These are phyloP conservation scores for Harpegnathos saltator DNA, from an alignment of 1,140 invertebrate species.

Conservation along the genomic window DNA sequence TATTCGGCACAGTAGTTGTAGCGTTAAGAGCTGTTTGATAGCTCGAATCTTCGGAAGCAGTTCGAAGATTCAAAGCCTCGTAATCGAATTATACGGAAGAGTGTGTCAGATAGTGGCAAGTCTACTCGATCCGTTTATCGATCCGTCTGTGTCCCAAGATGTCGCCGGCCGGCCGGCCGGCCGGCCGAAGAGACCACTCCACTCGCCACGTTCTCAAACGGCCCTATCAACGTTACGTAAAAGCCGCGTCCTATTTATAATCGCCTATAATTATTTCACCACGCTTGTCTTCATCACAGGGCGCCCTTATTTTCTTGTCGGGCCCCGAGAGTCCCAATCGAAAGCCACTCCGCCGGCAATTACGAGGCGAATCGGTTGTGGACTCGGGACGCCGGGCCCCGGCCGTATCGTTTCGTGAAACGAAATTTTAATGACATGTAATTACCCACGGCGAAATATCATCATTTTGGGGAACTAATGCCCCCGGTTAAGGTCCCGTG, in stretches of 20 bases:
- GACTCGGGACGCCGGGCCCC: neutral
- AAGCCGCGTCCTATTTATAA: conserved; percentile 12
- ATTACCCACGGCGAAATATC: conserved; percentile 60
- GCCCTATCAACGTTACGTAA: conserved; percentile 16
- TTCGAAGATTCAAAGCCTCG: too few relatives aligned
- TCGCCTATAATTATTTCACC: conserved; percentile 25
- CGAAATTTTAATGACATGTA: conserved; percentile 59
- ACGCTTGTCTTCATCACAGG: conserved; percentile 26
- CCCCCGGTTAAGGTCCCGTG: conserved; percentile 36
- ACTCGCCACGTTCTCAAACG: neutral
- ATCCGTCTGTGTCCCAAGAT: too few relatives aligned
- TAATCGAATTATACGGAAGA: too few relatives aligned
- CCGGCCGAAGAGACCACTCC: too few relatives aligned
- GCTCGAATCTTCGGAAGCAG: too few relatives aligned
- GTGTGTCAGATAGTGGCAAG: too few relatives aligned
- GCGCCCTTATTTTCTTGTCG: conserved; percentile 39
- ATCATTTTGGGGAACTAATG: conserved; percentile 60
- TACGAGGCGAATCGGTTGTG: conserved; percentile 49
- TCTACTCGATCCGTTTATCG: too few relatives aligned
- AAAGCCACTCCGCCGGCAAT: conserved; percentile 36
- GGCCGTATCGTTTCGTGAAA: conserved; percentile 45
- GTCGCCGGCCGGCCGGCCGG: too few relatives aligned
- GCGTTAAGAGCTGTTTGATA: too few relatives aligned
- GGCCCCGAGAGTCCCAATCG: conserved; percentile 19
- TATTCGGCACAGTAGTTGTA: too few relatives aligned